phyloP scores from a whole-genome alignment of 2,797 vertebrate genomes.

The Cacajao melanocephalus region DNA sequence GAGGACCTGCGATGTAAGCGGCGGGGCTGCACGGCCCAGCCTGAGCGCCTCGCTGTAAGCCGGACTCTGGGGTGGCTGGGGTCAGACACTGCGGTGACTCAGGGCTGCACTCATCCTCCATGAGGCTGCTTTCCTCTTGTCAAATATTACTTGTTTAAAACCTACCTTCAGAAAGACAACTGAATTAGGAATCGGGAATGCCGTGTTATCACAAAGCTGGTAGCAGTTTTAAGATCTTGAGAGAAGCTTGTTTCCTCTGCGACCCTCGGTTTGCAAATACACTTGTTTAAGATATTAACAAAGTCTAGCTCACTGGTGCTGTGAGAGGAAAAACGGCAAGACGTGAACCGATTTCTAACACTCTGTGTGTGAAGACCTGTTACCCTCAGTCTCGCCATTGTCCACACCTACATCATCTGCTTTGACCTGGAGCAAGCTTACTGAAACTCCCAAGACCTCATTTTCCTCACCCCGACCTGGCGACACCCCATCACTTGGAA shows the following conservation, averaged over 20 bases:
- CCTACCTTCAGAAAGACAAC: not conserved
- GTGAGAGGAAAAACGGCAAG: not conserved
- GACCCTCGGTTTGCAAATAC: not conserved
- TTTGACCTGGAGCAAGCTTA: not conserved
- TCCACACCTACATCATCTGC: not conserved
- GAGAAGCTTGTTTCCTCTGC: not conserved
- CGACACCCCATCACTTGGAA: not conserved
- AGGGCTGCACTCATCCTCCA: not conserved
- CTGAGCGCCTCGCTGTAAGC: not conserved
- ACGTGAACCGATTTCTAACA: not conserved
- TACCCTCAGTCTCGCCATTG: not conserved
- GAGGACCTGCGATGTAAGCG: fast-evolving
- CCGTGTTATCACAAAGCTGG: not conserved
- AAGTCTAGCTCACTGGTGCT: not conserved
- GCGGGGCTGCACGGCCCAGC: fast-evolving
- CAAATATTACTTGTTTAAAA: not conserved
- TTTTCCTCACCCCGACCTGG: not conserved
- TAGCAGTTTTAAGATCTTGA: not conserved
- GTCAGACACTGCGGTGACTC: not conserved
- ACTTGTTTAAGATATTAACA: too few species aligned
- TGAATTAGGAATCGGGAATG: not conserved
- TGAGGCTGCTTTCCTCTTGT: not conserved
- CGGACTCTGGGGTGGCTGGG: too few species aligned
- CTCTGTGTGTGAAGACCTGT: not conserved
- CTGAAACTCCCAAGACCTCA: not conserved